phyloP scores from a whole-genome alignment of 2,113 vertebrate genomes.

The Ptyas mucosa region DNA sequence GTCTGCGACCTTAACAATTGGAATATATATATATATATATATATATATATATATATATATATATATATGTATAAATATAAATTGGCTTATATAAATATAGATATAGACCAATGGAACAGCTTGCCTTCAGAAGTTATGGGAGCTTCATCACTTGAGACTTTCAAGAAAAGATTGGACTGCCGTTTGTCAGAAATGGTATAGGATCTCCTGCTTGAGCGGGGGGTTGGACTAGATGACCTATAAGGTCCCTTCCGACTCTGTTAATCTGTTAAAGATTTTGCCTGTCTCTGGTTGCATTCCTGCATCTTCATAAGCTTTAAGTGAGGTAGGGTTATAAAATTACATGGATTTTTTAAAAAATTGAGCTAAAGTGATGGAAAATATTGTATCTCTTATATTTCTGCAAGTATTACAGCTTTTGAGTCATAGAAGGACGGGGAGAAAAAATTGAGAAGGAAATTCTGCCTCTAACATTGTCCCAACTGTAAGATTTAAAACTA shows the following conservation, averaged over 20 bases:
- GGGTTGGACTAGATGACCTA: no score
- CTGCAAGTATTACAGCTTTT: background rate
- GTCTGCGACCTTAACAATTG: background rate
- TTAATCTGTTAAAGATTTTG: background rate
- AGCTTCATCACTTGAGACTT: no score
- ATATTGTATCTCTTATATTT: background rate
- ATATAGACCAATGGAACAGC: no score
- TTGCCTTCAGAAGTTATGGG: no score
- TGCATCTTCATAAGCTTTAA: background rate
- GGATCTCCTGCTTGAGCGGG: no score
- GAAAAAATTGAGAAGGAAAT: background rate
- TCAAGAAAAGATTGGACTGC: no score
- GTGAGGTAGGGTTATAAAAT: background rate
- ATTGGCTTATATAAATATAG: no score
- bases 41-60: no score
- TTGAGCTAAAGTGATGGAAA: background rate
- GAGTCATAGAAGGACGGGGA: background rate
- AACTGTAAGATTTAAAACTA: background rate
- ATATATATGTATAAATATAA: no score
- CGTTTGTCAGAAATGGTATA: no score
- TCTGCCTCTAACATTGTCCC: accelerated
- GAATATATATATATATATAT: no score
- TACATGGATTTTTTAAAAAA: background rate
- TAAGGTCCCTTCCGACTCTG: no score
- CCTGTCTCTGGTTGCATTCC: background rate